Percentiles rank a stretch among this genome's conserved stretches.
These are phyloP conservation scores for Zygaena filipendulae DNA, from an alignment of 2,888 invertebrate genomes.

Conservation along the genomic window DNA sequence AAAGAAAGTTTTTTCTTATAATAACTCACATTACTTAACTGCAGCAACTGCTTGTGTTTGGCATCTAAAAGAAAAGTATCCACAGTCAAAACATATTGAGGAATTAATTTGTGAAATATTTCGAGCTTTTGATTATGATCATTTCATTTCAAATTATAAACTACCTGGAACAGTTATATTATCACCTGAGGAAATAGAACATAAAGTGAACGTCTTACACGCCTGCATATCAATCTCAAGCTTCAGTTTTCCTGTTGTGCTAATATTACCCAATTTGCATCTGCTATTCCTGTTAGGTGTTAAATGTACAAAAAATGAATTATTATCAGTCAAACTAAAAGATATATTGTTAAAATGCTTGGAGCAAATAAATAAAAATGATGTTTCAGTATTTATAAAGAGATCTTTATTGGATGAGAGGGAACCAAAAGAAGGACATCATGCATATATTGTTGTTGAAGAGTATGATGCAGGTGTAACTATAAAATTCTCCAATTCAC, in stretches of 20 bases:
- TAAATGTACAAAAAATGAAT: slow-evolving; percentile 35
- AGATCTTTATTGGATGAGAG: slow-evolving; percentile 37
- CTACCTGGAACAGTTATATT: slow-evolving; percentile 44
- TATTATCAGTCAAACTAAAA: slow-evolving; percentile 36
- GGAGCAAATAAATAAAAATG: slow-evolving; percentile 26
- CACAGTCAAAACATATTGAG: slow-evolving; percentile 37
- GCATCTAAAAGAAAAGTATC: slow-evolving; percentile 58
- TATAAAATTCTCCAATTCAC: slow-evolving; percentile 32
- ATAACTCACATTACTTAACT: slow-evolving; percentile 46
- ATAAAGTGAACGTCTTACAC: slow-evolving; percentile 40
- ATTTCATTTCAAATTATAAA: slow-evolving; percentile 21
- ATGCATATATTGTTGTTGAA: slow-evolving; percentile 25
- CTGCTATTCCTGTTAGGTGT: slow-evolving; percentile 49
- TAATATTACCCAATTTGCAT: slow-evolving; percentile 44
- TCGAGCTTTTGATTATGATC: slow-evolving; percentile 30
- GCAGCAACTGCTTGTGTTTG: slow-evolving; percentile 69
- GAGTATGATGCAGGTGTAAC: slow-evolving; percentile 47
- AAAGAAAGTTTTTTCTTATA: slow-evolving; percentile 45
- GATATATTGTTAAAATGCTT: slow-evolving; percentile 39
- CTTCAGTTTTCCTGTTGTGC: slow-evolving; percentile 33
- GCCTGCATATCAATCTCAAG: slow-evolving; percentile 33
- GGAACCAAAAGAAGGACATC: slow-evolving; percentile 14
- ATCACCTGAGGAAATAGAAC: slow-evolving; percentile 42
- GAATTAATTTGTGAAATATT: slow-evolving; percentile 31
- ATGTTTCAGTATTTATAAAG: slow-evolving; percentile 23